These are phyloP conservation scores for Polydrusus cervinus DNA, from an alignment of 2,888 invertebrate species.

Conservation along the genomic window DNA sequence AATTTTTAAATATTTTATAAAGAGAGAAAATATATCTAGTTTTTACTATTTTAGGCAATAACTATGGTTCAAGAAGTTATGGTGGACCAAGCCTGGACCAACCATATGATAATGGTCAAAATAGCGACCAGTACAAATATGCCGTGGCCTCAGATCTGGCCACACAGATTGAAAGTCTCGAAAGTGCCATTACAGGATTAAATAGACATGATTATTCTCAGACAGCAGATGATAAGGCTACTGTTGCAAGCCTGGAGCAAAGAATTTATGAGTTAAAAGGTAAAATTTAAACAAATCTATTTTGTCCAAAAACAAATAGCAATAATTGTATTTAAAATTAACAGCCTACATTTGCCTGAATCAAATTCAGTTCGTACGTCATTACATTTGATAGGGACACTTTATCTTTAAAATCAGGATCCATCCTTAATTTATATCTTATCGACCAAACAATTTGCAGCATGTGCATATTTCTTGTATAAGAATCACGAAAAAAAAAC, in stretches of 20 bases:
- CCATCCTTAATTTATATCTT: no score
- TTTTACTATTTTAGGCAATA: constrained; percentile 28
- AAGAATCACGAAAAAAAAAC: no score
- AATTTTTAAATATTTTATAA: no score
- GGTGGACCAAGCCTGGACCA: constrained; percentile 54
- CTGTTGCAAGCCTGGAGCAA: constrained; percentile 62
- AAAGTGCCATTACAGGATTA: constrained; percentile 64
- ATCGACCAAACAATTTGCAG: no score
- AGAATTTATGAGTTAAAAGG: constrained; percentile 65
- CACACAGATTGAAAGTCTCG: constrained; percentile 64
- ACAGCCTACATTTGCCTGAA: no score
- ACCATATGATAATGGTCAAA: constrained; percentile 58
- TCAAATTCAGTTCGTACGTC: no score
- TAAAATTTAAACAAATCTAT: constrained; percentile 20
- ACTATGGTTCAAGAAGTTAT: constrained; percentile 47
- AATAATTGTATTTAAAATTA: no score
- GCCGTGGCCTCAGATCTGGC: constrained; percentile 62
- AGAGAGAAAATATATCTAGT: no score
- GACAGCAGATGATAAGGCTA: constrained; percentile 63
- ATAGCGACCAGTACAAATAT: constrained; percentile 52
- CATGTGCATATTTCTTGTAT: no score
- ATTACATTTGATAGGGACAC: no score
- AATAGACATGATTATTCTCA: constrained; percentile 63
- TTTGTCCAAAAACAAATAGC: neutral
- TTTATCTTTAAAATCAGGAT: no score